phyloP scores from a whole-genome alignment of 1,140 invertebrate genomes.

The Chironomus tepperi region DNA sequence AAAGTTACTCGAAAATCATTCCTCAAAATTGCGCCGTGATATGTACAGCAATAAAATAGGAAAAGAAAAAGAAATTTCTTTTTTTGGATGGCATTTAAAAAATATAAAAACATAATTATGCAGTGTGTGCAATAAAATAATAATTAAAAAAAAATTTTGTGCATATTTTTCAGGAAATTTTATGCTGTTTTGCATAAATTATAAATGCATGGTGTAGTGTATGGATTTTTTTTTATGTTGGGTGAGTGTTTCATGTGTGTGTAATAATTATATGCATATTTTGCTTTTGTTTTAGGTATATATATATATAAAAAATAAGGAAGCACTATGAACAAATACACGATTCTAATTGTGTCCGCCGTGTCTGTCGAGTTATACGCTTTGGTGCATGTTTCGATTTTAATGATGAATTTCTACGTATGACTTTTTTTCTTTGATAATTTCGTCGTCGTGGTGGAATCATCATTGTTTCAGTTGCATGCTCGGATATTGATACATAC shows the following conservation, averaged over 20 bases:
- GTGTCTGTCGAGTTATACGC: not conserved
- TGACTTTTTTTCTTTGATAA: conserved; percentile 1
- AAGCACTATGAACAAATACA: conserved; percentile 19
- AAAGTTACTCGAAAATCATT: conserved; percentile 3
- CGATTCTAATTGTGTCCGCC: conserved; percentile 16
- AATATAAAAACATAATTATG: not conserved
- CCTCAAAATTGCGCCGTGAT: conserved; percentile 1
- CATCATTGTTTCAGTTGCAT: conserved; percentile 6
- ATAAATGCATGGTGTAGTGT: not conserved
- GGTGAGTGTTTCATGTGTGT: not conserved
- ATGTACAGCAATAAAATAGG: not conserved
- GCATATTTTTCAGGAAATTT: not conserved
- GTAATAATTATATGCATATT: not conserved
- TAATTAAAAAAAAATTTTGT: not conserved
- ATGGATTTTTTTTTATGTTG: not conserved
- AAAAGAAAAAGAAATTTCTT: not conserved
- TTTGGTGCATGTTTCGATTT: conserved; percentile 20
- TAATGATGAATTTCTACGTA: conserved; percentile 15
- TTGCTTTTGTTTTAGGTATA: not conserved
- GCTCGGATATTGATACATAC: conserved; percentile 18
- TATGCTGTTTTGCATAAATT: not conserved
- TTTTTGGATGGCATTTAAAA: not conserved
- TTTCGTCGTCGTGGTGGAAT: conserved; percentile 1
- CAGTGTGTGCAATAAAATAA: not conserved
- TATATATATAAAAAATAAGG: not conserved